These are phyloP conservation scores for Orchestes rusci DNA, from an alignment of 2,888 invertebrate species.

Conservation along the genomic window DNA sequence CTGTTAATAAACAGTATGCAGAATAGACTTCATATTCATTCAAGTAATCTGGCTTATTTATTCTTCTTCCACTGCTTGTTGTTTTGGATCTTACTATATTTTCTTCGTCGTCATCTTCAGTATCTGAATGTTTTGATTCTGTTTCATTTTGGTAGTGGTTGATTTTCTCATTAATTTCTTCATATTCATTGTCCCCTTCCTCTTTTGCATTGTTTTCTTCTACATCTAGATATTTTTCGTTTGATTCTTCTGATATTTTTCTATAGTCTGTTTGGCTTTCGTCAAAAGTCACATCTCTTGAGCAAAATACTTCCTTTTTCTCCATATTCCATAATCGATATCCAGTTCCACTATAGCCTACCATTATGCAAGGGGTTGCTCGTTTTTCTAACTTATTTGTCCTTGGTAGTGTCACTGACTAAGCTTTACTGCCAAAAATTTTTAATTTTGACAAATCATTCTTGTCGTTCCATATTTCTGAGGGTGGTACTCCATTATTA, in stretches of 20 bases:
- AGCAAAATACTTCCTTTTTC: constrained; percentile 19
- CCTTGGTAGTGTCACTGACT: constrained; percentile 24
- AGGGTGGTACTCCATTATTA: constrained; percentile 19
- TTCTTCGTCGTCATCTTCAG: constrained; percentile 11
- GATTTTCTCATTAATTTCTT: constrained; percentile 1
- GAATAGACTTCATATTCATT: constrained; percentile 10
- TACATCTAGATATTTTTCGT: constrained; percentile 2
- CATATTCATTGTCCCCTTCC: constrained; percentile 4
- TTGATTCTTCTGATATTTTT: constrained; percentile 6
- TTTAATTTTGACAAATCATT: constrained; percentile 25
- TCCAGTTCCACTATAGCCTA: constrained; percentile 21
- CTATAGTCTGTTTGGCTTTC: constrained; percentile 22
- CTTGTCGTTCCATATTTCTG: constrained; percentile 23
- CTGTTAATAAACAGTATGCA: constrained; percentile 6
- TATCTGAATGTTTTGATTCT: too few species aligned
- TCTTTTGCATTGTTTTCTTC: constrained; percentile 6
- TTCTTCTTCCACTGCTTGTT: constrained; percentile 5
- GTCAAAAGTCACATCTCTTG: constrained; percentile 28
- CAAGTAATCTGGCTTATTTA: constrained; percentile 1
- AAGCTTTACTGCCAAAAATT: constrained; percentile 28
- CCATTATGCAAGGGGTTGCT: constrained; percentile 23
- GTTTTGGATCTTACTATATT: background rate
- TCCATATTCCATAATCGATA: constrained; percentile 26
- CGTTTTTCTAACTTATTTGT: constrained; percentile 25
- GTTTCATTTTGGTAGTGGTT: background rate